Evolutionary conservation across 2,113 vertebrate species (phyloP), one percentile per base, ranked within the genome.

Genomic region (Callipepla californica): DNA sequence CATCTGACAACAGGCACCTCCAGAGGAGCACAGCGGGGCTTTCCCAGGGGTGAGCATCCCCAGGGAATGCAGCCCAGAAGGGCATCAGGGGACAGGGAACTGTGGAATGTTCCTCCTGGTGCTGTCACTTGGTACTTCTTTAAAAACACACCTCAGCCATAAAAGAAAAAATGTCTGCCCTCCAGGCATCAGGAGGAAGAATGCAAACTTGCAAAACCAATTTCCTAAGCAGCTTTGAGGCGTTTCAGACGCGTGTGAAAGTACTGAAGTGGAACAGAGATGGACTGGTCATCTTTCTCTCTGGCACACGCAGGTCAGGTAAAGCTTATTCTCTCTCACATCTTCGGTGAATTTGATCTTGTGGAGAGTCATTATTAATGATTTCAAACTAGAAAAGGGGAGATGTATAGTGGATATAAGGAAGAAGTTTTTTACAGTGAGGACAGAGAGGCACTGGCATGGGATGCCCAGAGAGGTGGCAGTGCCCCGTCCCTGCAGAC

Each of bases 1-100:
- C 9, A 2, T 82, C 78, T 89, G 75, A 68, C 89, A 92, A 84
- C 62, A 81, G 80, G 70, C 79, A 93, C 63, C 91, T 63, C 72
- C 42, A 63, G 89, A 89, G 0, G 9, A 51, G 67, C 61, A 40
- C 0, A 0, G 22, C 3, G 21, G 77, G 89, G 74, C 74, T 94
- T 85, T 94, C 86, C 76, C 84, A 85, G 59, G 45, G 68, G 42
- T 47, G 59, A 69, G 38, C 19, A 6, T 67, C 85, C 82, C 79
- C 70, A 36, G 4, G 79, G 82, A 73, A 61, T 55, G 9, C 0
- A 79, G 62, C 59, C 51, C 92, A 67, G 34, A 36, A 74, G 80
- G 68, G 17, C 53, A 73, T 28, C 36, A 58, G 53, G 61, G 42
- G 10, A 25, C 82, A 58, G 13, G 34, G 9, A 14, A 20, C 63